Evolutionary conservation across 2,888 invertebrate species (phyloP).

Genomic region (Synergus laeviventris): DNA sequence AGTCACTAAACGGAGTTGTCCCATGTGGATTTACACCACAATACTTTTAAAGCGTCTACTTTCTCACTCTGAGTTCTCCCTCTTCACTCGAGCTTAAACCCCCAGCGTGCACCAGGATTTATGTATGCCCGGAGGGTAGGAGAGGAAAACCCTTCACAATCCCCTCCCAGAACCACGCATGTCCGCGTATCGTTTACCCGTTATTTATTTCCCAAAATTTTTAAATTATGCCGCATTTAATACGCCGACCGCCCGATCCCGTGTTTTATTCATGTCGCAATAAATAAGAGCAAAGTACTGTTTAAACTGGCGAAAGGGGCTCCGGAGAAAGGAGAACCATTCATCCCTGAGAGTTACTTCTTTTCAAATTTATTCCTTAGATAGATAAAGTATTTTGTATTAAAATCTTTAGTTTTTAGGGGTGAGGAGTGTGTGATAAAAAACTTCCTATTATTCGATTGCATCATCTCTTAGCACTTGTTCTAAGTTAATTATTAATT

Average conservation of each 20-base stretch:
- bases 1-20: constrained; percentile 19
- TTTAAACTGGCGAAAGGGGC: constrained; percentile 56
- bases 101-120: constrained; percentile 62
- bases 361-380: neutral
- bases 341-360: neutral
- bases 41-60: constrained; percentile 18
- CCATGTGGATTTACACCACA: constrained; percentile 23
- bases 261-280: constrained; percentile 75
- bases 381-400: neutral
- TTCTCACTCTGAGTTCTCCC: constrained; percentile 53
- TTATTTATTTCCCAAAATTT: constrained; percentile 75
- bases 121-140: constrained; percentile 60
- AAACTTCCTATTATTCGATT: neutral
- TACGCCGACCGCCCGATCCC: constrained; percentile 62
- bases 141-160: constrained; percentile 46
- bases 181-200: constrained; percentile 73
- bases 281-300: constrained; percentile 71
- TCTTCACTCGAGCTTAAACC: constrained; percentile 52
- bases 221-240: constrained; percentile 75
- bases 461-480: neutral
- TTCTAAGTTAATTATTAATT: constrained; percentile 7
- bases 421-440: neutral
- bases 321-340: constrained; percentile 36
- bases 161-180: constrained; percentile 55
- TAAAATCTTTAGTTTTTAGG: neutral